phyloP scores from a whole-genome alignment of 2,888 invertebrate species.

The Sphaeridia pumilis region DNA sequence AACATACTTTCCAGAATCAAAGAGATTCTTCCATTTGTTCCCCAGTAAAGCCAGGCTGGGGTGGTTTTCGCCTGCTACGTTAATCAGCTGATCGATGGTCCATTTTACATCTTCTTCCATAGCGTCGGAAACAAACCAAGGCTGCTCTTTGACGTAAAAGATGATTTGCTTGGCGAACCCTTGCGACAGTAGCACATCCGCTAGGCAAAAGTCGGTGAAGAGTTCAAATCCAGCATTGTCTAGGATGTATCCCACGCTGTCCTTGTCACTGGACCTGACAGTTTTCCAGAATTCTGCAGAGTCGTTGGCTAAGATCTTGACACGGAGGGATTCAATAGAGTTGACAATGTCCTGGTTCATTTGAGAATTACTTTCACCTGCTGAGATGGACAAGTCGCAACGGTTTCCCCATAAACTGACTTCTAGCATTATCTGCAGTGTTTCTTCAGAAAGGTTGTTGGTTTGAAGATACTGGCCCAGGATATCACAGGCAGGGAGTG shows the following conservation, averaged over 20 bases:
- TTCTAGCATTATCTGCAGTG: slow-evolving; percentile 40
- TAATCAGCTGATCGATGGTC: slow-evolving; percentile 45
- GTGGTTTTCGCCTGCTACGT: slow-evolving; percentile 26
- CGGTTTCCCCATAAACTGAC: slow-evolving; percentile 88
- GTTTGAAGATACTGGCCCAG: slow-evolving; percentile 40
- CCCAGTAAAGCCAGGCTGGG: slow-evolving; percentile 39
- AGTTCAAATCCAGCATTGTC: slow-evolving; percentile 94
- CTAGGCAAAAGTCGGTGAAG: slow-evolving; percentile 75
- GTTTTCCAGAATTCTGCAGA: slow-evolving; percentile 47
- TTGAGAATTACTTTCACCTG: slow-evolving; percentile 52
- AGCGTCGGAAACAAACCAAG: slow-evolving; percentile 94
- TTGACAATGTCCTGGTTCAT: slow-evolving; percentile 46
- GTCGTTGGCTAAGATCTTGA: slow-evolving; percentile 53
- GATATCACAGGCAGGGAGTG: slow-evolving; percentile 45
- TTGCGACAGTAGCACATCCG: slow-evolving; percentile 58
- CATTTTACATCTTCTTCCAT: slow-evolving; percentile 61
- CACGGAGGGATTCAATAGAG: slow-evolving; percentile 46
- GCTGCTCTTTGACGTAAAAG: slow-evolving; percentile 75
- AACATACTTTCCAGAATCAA: slow-evolving; percentile 36
- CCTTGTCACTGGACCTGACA: slow-evolving; percentile 26
- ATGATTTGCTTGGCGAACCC: slow-evolving; percentile 54
- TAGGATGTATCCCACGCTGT: slow-evolving; percentile 54
- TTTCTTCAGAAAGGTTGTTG: slow-evolving; percentile 4
- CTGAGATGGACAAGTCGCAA: slow-evolving; percentile 77
- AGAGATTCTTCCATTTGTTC: slow-evolving; percentile 48